Evolutionary conservation across 2,113 vertebrate genomes (phyloP), one percentile per base, ranked within the genome.

Genomic region (Corythornis madagascariensis): DNA sequence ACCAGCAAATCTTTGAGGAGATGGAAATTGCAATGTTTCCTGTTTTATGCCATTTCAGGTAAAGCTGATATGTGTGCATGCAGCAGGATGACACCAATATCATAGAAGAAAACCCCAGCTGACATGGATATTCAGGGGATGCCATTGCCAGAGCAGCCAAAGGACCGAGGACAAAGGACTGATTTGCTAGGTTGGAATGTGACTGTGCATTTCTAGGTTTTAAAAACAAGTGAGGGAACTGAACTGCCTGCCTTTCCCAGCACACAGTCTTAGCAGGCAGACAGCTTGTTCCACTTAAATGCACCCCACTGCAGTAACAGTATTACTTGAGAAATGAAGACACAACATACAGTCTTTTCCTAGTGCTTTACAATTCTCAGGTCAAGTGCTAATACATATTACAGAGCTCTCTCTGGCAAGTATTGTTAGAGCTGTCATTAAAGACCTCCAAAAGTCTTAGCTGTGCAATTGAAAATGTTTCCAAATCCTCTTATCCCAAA

Each of bases 401-500:
- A 96, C 84, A 94, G 94, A 95, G 83, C 83, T 92, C 83, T 94
- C 93, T 78, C 90, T 95, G 94, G 94, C 93, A 94, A 83, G 82
- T 73, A 94, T 95, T 96, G 93, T 97, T 96, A 95, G 94, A 89
- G 88, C 90, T 90, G 77, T 97, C 94, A 95, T 94, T 97, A 94
- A 96, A 97, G 94, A 92, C 64, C 93, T 95, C 94, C 87, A 69
- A 88, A 97, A 96, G 95, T 93, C 96, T 97, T 94, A 91, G 95
- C 90, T 86, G 75, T 76, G 86, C 89, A 73, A 93, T 33, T 87
- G 88, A 94, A 97, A 97, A 97, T 92, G 82, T 94, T 96, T 97
- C 91, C 92, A 97, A 97, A 96, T 96, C 92, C 86, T 96, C 96
- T 96, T 96, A 96, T 82, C 72, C 95, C 89, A 93, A 96, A 96